Evolutionary conservation across 2,113 vertebrate species (phyloP).

Genomic region (Eclectus roratus): DNA sequence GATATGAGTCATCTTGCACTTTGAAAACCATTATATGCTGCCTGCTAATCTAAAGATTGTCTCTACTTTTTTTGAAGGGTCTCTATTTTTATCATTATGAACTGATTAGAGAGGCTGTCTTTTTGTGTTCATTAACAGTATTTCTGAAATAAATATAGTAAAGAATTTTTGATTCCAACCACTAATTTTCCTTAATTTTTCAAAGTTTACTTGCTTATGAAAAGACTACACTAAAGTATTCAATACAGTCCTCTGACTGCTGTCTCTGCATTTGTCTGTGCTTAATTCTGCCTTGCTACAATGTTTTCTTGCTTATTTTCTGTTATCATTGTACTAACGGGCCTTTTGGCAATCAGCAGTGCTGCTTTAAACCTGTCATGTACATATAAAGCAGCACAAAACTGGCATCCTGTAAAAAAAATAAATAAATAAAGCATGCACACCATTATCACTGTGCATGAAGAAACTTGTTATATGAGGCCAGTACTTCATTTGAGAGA

Average conservation of each 20-base stretch:
- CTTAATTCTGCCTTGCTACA: neutral
- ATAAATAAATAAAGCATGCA: neutral
- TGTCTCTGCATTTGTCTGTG: neutral
- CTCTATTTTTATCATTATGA: neutral
- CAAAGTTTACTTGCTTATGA: neutral
- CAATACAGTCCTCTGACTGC: neutral
- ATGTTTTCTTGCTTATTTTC: conserved; percentile 42
- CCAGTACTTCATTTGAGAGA: conserved; percentile 20
- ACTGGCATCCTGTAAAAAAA: neutral
- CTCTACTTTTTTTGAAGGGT: neutral
- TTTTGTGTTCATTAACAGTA: neutral
- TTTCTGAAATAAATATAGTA: neutral
- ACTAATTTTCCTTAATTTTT: conserved; percentile 18
- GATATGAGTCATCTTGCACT: neutral
- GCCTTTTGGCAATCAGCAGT: conserved; percentile 40
- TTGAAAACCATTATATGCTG: neutral
- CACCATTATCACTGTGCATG: neutral
- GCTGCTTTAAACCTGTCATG: neutral
- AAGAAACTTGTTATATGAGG: neutral
- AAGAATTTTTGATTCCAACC: conserved; percentile 13
- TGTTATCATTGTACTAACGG: neutral
- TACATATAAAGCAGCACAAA: neutral
- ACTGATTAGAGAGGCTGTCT: neutral
- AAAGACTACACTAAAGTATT: neutral
- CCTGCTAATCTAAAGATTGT: neutral